Evolutionary conservation across 2,888 invertebrate genomes (phyloP).

Genomic region (Dromius quadrimaculatus): DNA sequence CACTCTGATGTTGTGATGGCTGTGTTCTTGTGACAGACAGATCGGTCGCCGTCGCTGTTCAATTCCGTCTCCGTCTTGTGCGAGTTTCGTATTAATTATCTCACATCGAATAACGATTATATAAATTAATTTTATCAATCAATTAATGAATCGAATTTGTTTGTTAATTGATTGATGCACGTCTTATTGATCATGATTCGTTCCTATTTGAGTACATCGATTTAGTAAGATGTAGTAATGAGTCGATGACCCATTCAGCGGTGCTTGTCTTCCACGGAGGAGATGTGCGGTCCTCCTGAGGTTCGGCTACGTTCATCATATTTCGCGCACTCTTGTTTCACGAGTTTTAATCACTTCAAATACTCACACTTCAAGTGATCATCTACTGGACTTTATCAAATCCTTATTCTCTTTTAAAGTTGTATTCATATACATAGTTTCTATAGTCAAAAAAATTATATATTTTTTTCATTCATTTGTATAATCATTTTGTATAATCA

Average conservation of each 20-base stretch:
- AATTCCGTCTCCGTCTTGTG: conserved; percentile 42
- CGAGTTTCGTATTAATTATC: conserved; percentile 39
- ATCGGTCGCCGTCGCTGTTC: conserved; percentile 21
- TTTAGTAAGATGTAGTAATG: conserved; percentile 41
- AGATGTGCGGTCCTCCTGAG: conserved; percentile 50
- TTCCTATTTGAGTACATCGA: conserved; percentile 46
- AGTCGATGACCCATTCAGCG: conserved; percentile 61
- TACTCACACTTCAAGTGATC: background rate
- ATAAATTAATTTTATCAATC: conserved; percentile 18
- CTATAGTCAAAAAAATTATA: too few relatives aligned
- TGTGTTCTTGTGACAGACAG: conserved; percentile 41
- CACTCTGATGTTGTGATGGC: conserved; percentile 38
- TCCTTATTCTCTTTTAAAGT: too few relatives aligned
- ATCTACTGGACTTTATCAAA: too few relatives aligned
- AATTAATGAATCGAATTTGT: conserved; percentile 32
- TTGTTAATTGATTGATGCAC: conserved; percentile 35
- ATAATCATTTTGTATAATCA: too few relatives aligned
- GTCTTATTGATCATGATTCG: conserved; percentile 42
- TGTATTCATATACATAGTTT: too few relatives aligned
- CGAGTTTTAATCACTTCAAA: background rate
- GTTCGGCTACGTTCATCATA: conserved; percentile 24
- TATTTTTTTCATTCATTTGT: too few relatives aligned
- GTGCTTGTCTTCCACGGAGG: conserved; percentile 67
- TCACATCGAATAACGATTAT: conserved; percentile 48
- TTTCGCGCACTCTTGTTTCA: background rate